A percentile compares a stretch with the other conserved stretches of the same genome.
Conservation (phyloP, 2,888 invertebrate genomes). For the Pandemis heparana region DNA sequence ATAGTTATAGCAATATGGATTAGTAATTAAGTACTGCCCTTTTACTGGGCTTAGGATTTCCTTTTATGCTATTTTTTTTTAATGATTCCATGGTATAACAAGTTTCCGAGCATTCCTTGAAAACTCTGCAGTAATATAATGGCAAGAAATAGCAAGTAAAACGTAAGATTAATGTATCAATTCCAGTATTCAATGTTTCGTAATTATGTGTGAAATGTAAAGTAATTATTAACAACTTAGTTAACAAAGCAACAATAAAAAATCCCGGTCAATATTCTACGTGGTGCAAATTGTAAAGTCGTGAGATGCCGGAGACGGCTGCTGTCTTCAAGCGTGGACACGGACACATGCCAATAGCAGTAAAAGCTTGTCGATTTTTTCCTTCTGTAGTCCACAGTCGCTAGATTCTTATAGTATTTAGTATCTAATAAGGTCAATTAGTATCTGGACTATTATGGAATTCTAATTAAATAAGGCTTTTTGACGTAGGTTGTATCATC, state of each 20-base stretch:
- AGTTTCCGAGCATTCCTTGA: constrained; percentile 37
- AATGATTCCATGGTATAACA: constrained; percentile 32
- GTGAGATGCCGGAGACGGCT: constrained; percentile 7
- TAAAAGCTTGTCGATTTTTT: constrained; percentile 9
- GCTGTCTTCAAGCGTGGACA: neutral
- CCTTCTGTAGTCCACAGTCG: constrained; percentile 15
- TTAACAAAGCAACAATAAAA: constrained; percentile 14
- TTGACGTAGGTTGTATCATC: constrained; percentile 33
- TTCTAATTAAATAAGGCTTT: constrained; percentile 30
- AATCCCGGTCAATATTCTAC: constrained; percentile 3
- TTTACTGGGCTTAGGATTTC: constrained; percentile 58
- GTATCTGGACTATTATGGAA: constrained; percentile 31
- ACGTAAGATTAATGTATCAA: constrained; percentile 39
- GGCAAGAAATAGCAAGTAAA: constrained; percentile 35
- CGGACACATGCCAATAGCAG: neutral
- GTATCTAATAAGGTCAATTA: constrained; percentile 41
- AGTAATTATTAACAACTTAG: constrained; percentile 26
- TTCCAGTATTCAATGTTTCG: constrained; percentile 34
- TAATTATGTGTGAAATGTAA: constrained; percentile 38
- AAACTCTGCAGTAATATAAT: constrained; percentile 29
- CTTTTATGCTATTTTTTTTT: constrained; percentile 26
- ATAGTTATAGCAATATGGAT: constrained; percentile 62
- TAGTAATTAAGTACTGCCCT: constrained; percentile 67
- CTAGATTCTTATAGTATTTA: constrained; percentile 36
- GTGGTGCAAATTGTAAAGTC: constrained; percentile 28